phyloP scores from a whole-genome alignment of 2,888 invertebrate genomes.

The Ceraclea dissimilis region DNA sequence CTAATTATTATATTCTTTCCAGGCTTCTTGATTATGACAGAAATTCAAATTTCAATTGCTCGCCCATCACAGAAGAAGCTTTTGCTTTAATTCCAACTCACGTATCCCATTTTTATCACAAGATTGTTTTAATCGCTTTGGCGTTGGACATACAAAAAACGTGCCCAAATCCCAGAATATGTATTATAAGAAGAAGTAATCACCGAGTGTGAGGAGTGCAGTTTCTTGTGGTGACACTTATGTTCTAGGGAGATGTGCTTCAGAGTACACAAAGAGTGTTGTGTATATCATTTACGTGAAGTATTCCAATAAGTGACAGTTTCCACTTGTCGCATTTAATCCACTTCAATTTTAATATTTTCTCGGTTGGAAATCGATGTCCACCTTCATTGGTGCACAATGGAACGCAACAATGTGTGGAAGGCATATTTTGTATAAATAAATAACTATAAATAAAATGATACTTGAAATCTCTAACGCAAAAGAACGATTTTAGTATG shows the following conservation, averaged over 20 bases:
- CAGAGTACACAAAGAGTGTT: background rate
- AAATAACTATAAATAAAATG: no score
- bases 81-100: background rate
- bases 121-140: background rate
- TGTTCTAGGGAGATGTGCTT: background rate
- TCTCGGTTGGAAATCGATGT: no score
- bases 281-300: background rate
- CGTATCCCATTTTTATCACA: background rate
- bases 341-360: no score
- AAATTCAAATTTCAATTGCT: background rate
- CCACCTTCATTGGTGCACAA: no score
- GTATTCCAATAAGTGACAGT: background rate
- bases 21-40: no score
- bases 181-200: background rate
- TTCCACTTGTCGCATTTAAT: no score
- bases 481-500: no score
- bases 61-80: background rate
- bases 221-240: background rate
- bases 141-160: background rate
- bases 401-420: no score
- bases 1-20: no score
- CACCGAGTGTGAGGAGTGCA: background rate
- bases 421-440: no score
- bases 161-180: background rate
- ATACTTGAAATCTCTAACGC: no score